Conservation (phyloP, 2,113 vertebrate species). For the Limnothrissa miodon region DNA sequence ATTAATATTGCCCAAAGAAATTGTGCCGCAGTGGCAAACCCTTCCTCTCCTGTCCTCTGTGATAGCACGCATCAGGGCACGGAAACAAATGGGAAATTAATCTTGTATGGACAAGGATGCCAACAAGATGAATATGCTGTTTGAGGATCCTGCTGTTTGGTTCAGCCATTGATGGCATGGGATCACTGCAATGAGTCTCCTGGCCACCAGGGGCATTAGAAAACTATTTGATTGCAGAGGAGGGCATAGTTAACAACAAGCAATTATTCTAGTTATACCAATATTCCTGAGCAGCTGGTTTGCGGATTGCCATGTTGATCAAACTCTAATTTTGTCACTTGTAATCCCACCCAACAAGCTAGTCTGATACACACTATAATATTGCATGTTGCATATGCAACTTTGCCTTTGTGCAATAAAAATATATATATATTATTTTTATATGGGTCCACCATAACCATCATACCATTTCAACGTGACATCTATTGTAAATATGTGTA, state of each 20-base stretch:
- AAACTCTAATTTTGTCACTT: too few species aligned
- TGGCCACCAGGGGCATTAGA: not conserved
- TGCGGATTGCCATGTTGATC: too few species aligned
- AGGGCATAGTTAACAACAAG: not conserved
- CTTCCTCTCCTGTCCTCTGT: slow-evolving; percentile 24
- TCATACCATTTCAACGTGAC: too few species aligned
- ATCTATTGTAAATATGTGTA: too few species aligned
- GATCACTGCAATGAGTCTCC: not conserved
- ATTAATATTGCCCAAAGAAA: slow-evolving; percentile 29
- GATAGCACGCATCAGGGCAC: slow-evolving; percentile 27
- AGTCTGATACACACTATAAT: too few species aligned
- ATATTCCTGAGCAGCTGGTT: too few species aligned
- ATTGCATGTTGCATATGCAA: too few species aligned
- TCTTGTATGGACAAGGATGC: slow-evolving; percentile 39
- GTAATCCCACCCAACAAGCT: too few species aligned
- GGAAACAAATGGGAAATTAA: slow-evolving; percentile 39
- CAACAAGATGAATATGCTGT: slow-evolving; percentile 34
- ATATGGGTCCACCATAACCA: too few species aligned
- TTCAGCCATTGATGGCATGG: not conserved
- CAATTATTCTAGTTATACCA: too few species aligned
- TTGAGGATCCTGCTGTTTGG: slow-evolving; percentile 18
- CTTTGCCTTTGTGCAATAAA: too few species aligned
- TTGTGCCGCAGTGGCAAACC: slow-evolving; percentile 21
- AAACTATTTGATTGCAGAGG: not conserved
- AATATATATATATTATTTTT: too few species aligned